A percentile compares a stretch with the other conserved stretches of the same genome.
Conservation (phyloP, 2,113 vertebrate genomes). For the Cinclus mexicanus region DNA sequence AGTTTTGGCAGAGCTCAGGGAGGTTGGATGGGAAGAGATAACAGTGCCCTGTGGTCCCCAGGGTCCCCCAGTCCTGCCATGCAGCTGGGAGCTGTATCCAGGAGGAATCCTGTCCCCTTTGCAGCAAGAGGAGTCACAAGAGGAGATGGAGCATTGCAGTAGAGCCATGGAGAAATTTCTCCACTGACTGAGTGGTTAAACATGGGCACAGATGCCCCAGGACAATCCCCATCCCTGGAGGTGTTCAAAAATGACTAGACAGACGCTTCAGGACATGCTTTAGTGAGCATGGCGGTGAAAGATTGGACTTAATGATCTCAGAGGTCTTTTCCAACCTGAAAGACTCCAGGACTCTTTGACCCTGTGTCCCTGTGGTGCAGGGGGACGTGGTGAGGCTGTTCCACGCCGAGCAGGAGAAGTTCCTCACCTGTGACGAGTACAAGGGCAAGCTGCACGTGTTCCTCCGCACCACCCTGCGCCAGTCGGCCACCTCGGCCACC, state of each 20-base stretch:
- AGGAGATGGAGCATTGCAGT: not conserved
- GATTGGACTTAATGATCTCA: too few species aligned
- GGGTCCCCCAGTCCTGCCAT: accelerated
- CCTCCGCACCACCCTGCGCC: constrained; percentile 90
- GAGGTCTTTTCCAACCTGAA: not conserved
- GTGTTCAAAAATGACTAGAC: not conserved
- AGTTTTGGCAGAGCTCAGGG: not conserved
- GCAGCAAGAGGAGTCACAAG: too few species aligned
- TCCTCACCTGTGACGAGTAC: constrained; percentile 95
- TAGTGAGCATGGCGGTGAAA: not conserved
- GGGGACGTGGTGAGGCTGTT: constrained; percentile 95
- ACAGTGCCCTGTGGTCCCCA: not conserved
- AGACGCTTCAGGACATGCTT: not conserved
- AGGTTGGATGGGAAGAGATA: not conserved
- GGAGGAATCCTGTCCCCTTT: not conserved
- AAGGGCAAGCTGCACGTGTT: constrained; percentile 91
- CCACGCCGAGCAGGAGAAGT: constrained; percentile 97
- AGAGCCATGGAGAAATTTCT: not conserved
- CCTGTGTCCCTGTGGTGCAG: constrained; percentile 60
- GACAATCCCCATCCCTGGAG: not conserved
- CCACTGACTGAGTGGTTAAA: not conserved
- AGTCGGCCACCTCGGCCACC: constrained; percentile 94
- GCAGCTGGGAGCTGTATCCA: not conserved
- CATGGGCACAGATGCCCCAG: not conserved
- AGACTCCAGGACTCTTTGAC: not conserved